Evolutionary conservation across 2,888 invertebrate species (phyloP), one percentile per base, ranked within the genome.

Genomic region (Amphipoea lucens): DNA sequence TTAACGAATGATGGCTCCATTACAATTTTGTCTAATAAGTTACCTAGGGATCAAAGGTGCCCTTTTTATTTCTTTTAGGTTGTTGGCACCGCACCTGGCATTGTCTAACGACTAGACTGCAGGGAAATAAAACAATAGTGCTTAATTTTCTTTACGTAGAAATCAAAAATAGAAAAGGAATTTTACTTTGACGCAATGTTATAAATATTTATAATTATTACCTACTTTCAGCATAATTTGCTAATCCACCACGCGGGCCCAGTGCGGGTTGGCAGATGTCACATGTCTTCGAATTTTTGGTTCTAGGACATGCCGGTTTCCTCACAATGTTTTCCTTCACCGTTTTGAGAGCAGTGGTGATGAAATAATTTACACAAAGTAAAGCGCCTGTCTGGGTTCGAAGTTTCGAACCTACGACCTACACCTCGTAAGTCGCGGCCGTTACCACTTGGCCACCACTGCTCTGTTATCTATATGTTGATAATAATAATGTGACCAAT

Each of bases 21-120:
- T 1, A 0, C 5, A 63, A 36, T 36, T 36, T 4, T 4, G 20
- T 36, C 36, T 63, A 9, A 4, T 63, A 63, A 29, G 14, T 29
- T 42, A 29, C 12, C n/a, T 60, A 63, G 20, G 36, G 36, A 63
- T 20, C 36, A 20, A 36, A 63, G 9, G 36, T 36, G 17, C 17
- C 57, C 63, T 65, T 65, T 23, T 40, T 45, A 63, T n/a, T 36
- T 36, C 0, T 78, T 51, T 40, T 40, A 40, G 51, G 12, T 62
- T 45, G 14, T 67, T 67, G 54, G 17, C 51, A 77, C 14, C 14
- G 36, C 48, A 82, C 29, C 29, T 40, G 51, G 51, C 20, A 40
- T 81, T 66, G 29, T 76, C 12, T 60, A 7, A 75, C 45, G 36
- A 42, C 20, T 75, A 75, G 42, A 60, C 7, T 42, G 62, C 4